Base-by-base conservation (phyloP, 2,113 vertebrate genomes). In the Mirza zaza region DNA sequence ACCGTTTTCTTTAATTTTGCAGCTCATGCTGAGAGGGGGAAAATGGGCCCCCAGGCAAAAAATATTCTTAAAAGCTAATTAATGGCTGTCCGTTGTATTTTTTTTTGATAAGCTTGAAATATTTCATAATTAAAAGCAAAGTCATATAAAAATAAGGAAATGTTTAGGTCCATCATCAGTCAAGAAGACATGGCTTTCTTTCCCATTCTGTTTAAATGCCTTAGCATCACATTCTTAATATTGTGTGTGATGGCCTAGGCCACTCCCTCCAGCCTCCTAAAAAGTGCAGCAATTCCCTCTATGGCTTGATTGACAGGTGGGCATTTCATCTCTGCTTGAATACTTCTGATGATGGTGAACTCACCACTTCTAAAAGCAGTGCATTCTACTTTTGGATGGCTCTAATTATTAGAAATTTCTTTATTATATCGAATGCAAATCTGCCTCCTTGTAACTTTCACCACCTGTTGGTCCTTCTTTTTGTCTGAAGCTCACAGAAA, bases 11-110 rank as follows among this genome's bases (percentile, higher is more conserved):
- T 92, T 83, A 52, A 61, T 67, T 76, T 79, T 80, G 65, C 9
- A 68, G 25, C 27, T 55, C 3, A 39, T 45, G 11, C 34, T 87
- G 45, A 14, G 6, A 2, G 92, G 2, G 50, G 42, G 81, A n/a
- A 93, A 10, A 39, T 27, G n/a, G 61, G 9, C 23, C 71, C 21
- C 45, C 76, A 86, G 83, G 87, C 52, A 88, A 84, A 91, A 87
- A 50, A 77, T 63, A 32, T 94, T 93, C 39, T 91, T 90, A 87
- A 93, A 96, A 97, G 17, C 23, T 85, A 88, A 85, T 65, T 70
- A 91, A 93, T 94, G 34, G 18, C 57, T 95, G 5, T 70, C 82
- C 91, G 13, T 87, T 87, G 61, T 68, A 34, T 81, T 73, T 82
- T 89, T 82, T 89, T 88, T 88, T 6, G 65, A 5, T 73, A 86